Evolutionary conservation across 1,140 invertebrate genomes (phyloP).

Genomic region (Triops cancriformis): DNA sequence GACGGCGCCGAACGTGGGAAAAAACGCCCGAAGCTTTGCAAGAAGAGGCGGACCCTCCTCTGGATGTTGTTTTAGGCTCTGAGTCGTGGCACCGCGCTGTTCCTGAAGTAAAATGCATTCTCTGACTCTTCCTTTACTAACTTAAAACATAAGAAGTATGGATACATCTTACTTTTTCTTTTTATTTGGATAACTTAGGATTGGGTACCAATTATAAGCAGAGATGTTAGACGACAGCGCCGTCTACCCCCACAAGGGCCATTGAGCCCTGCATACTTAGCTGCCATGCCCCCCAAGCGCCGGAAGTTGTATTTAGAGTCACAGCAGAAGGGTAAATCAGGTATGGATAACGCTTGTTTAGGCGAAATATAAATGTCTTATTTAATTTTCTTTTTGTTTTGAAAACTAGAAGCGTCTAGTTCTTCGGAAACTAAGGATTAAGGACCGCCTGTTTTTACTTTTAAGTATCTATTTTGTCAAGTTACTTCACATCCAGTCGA

Average conservation of each 20-base stretch:
- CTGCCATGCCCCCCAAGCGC: conserved; percentile 68
- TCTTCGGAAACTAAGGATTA: background rate
- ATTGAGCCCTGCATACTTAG: conserved; percentile 73
- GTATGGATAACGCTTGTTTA: background rate
- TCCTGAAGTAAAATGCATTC: conserved; percentile 39
- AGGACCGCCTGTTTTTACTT: background rate
- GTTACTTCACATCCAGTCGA: background rate
- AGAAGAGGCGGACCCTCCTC: conserved; percentile 38
- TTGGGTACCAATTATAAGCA: conserved; percentile 71
- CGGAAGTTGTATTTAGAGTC: conserved; percentile 54
- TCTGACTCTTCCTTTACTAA: background rate
- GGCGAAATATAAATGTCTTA: background rate
- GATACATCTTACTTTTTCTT: too few species aligned
- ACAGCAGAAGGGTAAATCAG: conserved; percentile 21
- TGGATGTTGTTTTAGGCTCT: conserved; percentile 45
- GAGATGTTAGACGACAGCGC: conserved; percentile 58
- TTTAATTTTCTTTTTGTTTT: background rate
- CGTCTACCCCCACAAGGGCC: conserved; percentile 47
- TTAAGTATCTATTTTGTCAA: background rate
- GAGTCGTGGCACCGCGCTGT: conserved; percentile 49
- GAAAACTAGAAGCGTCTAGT: background rate
- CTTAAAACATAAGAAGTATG: background rate
- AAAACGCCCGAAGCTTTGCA: conserved; percentile 18
- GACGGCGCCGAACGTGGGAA: conserved; percentile 12
- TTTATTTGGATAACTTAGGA: conserved; percentile 48